Evolutionary conservation across 2,797 vertebrate species (phyloP).

Genomic region (Oceanodroma leucorhoa): DNA sequence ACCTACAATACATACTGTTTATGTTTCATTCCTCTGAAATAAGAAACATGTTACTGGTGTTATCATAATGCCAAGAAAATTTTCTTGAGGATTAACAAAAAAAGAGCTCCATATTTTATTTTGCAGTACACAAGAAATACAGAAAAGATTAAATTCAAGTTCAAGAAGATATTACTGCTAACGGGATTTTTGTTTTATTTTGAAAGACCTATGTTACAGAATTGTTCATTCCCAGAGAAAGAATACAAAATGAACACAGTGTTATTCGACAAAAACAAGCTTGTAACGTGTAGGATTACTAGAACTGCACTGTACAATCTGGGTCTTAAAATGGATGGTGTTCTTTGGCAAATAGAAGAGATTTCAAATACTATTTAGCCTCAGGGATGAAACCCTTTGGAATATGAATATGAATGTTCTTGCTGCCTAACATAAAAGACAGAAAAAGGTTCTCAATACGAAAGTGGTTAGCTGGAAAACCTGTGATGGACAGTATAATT

Average conservation of each 20-base stretch:
- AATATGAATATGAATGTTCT: conserved; percentile 33
- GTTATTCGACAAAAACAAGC: conserved; percentile 67
- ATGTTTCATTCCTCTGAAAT: not conserved
- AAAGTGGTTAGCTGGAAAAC: conserved; percentile 1
- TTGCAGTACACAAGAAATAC: conserved; percentile 67
- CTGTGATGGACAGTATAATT: not conserved
- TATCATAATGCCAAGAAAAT: conserved; percentile 8
- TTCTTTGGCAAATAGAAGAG: conserved; percentile 1
- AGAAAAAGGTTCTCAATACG: not conserved
- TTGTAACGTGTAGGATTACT: conserved; percentile 74
- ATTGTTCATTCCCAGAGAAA: conserved; percentile 69
- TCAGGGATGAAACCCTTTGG: not conserved
- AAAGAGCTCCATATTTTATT: conserved; percentile 60
- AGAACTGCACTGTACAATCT: conserved; percentile 53
- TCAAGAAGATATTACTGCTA: conserved; percentile 50
- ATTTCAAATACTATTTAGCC: conserved; percentile 40
- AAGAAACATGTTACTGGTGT: conserved; percentile 11
- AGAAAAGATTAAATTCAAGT: conserved; percentile 74
- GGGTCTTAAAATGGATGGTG: conserved; percentile 60
- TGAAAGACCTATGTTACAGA: conserved; percentile 62
- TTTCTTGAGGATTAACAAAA: conserved; percentile 50
- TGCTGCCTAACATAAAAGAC: not conserved
- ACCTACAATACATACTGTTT: not conserved
- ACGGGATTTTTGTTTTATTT: conserved; percentile 55
- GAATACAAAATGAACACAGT: conserved; percentile 78